Conservation (phyloP, 2,797 vertebrate species). For the Tragelaphus oryx region DNA sequence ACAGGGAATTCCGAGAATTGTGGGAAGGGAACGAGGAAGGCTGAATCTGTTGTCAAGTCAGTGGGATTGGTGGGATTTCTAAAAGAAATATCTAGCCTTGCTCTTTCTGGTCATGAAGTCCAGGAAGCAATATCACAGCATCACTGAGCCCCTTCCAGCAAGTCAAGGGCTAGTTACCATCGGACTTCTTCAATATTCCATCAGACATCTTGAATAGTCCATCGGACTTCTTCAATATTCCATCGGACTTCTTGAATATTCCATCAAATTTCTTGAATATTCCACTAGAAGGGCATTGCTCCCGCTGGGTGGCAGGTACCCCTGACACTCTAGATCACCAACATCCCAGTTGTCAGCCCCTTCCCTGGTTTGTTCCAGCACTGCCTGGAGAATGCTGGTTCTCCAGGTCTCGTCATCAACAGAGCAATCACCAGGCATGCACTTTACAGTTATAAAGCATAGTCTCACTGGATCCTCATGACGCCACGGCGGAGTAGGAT, state of each 20-base stretch:
- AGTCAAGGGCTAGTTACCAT: neutral
- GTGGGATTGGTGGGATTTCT: neutral
- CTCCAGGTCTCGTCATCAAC: neutral
- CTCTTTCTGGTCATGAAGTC: neutral
- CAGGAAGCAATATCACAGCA: neutral
- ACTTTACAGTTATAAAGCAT: too few relatives aligned
- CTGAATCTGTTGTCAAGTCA: neutral
- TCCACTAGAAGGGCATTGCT: neutral
- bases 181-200: neutral
- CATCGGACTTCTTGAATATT: neutral
- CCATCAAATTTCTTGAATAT: neutral
- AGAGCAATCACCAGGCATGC: neutral
- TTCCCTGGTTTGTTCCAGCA: neutral
- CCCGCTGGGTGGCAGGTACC: neutral
- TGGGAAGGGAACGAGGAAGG: neutral
- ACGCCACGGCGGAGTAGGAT: too few relatives aligned
- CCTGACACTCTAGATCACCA: neutral
- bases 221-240: neutral
- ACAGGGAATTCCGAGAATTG: neutral
- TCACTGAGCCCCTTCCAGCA: neutral
- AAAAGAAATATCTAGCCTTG: neutral
- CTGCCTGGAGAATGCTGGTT: neutral
- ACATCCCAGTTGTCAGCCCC: neutral
- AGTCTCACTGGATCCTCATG: neutral
- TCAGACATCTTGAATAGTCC: neutral